Percentiles rank a stretch among this genome's conserved stretches.
These are phyloP conservation scores for Ophion slaviceki DNA, from an alignment of 2,888 invertebrate genomes.

Conservation along the genomic window DNA sequence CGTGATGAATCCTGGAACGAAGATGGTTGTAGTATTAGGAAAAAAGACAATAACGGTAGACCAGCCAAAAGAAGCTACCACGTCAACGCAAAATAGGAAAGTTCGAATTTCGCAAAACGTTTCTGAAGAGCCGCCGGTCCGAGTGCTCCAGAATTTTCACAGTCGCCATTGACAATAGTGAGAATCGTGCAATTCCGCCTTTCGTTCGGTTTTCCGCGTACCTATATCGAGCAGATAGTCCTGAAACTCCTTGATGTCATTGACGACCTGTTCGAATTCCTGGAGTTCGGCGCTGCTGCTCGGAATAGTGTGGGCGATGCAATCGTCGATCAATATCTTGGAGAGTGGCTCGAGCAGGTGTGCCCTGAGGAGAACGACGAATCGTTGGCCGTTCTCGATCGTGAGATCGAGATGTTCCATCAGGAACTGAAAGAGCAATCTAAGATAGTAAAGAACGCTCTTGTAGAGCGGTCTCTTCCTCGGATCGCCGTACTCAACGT, in stretches of 20 bases:
- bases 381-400: conserved; percentile 82
- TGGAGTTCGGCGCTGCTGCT: conserved; percentile 89
- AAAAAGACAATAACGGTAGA: not conserved
- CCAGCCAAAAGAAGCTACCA: not conserved
- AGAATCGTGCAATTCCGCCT: too few relatives aligned
- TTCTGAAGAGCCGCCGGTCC: too few relatives aligned
- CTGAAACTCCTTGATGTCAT: conserved; percentile 88
- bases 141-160: too few relatives aligned
- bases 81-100: too few relatives aligned
- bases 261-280: conserved; percentile 87
- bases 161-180: too few relatives aligned
- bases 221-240: conserved; percentile 85
- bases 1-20: conserved; percentile 85
- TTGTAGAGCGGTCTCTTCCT: conserved; percentile 84
- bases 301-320: conserved; percentile 91
- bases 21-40: not conserved
- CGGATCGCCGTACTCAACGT: conserved; percentile 81
- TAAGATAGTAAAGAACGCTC: conserved; percentile 86
- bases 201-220: conserved; percentile 36
- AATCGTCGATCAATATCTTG: conserved; percentile 88
- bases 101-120: too few relatives aligned
- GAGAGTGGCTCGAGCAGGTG: conserved; percentile 86
- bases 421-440: conserved; percentile 86
- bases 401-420: conserved; percentile 85
- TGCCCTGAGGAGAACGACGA: conserved; percentile 85